Evolutionary conservation across 2,113 vertebrate genomes (phyloP).

Genomic region (Brevimyrus niger): DNA sequence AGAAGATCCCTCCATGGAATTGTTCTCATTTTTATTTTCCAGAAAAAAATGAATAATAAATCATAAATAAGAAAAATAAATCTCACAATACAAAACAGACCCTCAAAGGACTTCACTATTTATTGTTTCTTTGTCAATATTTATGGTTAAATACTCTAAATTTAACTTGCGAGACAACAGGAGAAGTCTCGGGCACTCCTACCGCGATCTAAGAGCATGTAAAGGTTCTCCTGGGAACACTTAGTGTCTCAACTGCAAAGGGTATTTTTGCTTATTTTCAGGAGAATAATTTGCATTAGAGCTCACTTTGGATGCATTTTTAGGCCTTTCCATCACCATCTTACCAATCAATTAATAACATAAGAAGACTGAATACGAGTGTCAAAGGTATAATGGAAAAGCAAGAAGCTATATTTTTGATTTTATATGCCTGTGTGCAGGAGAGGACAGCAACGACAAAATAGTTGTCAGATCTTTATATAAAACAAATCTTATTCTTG

Average conservation of each 20-base stretch:
- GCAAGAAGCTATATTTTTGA: background rate
- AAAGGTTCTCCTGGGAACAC: background rate
- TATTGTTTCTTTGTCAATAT: background rate
- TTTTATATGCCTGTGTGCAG: background rate
- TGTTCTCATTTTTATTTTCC: background rate
- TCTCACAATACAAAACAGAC: background rate
- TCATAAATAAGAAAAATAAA: background rate
- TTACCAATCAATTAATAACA: background rate
- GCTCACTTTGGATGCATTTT: background rate
- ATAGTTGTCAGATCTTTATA: background rate
- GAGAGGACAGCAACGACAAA: background rate
- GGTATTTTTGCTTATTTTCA: background rate
- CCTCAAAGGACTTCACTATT: background rate
- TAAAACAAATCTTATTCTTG: background rate
- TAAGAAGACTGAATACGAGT: background rate
- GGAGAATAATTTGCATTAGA: background rate
- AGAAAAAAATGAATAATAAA: background rate
- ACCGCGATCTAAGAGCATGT: background rate
- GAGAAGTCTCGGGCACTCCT: background rate
- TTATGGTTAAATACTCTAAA: background rate
- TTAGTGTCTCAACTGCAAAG: background rate
- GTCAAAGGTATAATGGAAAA: background rate
- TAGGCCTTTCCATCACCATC: background rate
- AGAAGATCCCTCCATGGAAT: background rate
- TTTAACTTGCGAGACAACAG: background rate